Conservation (phyloP, 2,113 vertebrate genomes). For the Tretioscincus oriximinensis region DNA sequence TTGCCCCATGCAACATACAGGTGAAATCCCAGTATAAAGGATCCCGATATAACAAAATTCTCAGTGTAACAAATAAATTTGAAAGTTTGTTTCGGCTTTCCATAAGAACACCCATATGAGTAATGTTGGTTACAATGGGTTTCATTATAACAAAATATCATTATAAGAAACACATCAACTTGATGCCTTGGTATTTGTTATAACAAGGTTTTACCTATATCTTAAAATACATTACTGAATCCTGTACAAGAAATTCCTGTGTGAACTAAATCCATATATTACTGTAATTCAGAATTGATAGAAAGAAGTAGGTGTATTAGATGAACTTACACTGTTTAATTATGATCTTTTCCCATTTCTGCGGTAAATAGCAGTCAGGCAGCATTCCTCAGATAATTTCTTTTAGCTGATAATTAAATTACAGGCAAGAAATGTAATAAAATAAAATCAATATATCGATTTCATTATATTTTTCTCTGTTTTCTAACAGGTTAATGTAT, state of each 20-base stretch:
- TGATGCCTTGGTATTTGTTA: background rate
- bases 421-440: background rate
- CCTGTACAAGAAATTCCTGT: background rate
- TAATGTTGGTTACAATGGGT: too few species aligned
- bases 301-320: background rate
- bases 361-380: background rate
- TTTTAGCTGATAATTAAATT: background rate
- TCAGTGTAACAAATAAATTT: too few species aligned
- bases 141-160: too few species aligned
- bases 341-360: background rate
- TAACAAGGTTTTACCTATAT: background rate
- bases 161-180: too few species aligned
- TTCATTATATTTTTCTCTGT: background rate
- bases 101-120: too few species aligned
- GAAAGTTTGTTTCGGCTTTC: too few species aligned
- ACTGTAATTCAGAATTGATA: background rate
- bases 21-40: too few species aligned
- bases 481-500: conserved; percentile 83
- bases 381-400: background rate
- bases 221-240: background rate
- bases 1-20: too few species aligned
- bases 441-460: background rate
- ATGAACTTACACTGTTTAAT: background rate
- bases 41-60: too few species aligned
- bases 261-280: background rate